These are phyloP conservation scores for Terrapene triunguis DNA, from an alignment of 2,113 vertebrate species.

Conservation along the genomic window DNA sequence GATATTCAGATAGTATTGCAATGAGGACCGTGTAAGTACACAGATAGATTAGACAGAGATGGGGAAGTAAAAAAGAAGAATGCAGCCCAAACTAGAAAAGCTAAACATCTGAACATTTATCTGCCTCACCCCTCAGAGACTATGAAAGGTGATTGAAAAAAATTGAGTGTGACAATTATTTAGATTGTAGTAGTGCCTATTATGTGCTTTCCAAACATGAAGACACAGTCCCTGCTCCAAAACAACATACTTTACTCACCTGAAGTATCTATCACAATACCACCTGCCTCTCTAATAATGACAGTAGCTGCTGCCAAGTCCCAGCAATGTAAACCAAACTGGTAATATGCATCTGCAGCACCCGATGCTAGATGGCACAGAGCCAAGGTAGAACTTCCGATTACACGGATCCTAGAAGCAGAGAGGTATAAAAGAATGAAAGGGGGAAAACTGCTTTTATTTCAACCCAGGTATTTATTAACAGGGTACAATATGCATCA, in stretches of 20 bases:
- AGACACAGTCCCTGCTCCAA: background rate
- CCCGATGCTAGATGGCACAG: constrained; percentile 87
- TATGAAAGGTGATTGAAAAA: background rate
- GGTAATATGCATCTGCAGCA: constrained; percentile 88
- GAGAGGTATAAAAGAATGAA: accelerated
- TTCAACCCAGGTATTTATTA: accelerated
- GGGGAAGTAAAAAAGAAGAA: background rate
- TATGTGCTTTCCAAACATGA: background rate
- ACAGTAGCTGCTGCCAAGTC: constrained; percentile 89
- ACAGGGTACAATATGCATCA: accelerated
- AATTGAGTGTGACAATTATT: background rate
- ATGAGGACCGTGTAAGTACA: background rate
- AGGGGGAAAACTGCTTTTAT: background rate
- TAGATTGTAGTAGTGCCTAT: background rate
- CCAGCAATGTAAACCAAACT: constrained; percentile 93
- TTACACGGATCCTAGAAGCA: constrained; percentile 84
- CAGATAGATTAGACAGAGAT: background rate
- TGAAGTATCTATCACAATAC: constrained; percentile 88
- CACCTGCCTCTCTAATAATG: constrained; percentile 89
- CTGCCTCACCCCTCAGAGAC: background rate
- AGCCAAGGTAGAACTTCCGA: constrained; percentile 88
- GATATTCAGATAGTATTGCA: background rate
- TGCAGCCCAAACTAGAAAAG: background rate
- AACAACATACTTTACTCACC: constrained; percentile 75
- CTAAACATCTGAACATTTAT: background rate